Conservation (phyloP, 53 echinoderm and acorn worm genomes). For the Paracentrotus lividus region DNA sequence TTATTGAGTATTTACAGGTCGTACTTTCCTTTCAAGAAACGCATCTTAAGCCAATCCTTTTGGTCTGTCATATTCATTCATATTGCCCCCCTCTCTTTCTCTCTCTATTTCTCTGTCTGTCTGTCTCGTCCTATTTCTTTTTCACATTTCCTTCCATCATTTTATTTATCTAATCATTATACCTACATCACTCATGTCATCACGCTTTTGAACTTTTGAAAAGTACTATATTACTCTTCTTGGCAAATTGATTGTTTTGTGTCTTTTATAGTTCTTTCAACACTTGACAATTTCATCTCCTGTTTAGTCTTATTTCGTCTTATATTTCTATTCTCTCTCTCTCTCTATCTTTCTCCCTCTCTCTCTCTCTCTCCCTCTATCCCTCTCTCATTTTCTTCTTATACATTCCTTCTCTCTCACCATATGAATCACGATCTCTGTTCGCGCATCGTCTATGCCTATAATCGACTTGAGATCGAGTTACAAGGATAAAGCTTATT, state of each 20-base stretch:
- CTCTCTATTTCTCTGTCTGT: background rate
- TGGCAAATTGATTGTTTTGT: too few species aligned
- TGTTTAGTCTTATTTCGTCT: background rate
- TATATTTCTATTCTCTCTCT: background rate
- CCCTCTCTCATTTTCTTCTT: too few species aligned
- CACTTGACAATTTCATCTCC: too few species aligned
- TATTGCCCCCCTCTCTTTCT: background rate
- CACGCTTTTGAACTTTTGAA: too few species aligned
- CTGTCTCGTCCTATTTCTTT: background rate
- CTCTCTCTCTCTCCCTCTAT: background rate
- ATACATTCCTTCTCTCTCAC: too few species aligned
- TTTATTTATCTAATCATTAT: too few species aligned
- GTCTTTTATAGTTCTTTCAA: background rate
- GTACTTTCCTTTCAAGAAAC: background rate
- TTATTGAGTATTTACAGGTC: background rate
- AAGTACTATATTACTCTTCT: too few species aligned
- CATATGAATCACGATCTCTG: background rate
- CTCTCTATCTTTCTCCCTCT: background rate
- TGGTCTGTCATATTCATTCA: too few species aligned
- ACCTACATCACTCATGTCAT: too few species aligned
- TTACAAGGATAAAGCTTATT: constrained; percentile 62
- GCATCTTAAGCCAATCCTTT: too few species aligned
- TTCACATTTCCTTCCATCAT: background rate
- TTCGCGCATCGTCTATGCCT: background rate
- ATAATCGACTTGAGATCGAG: constrained; percentile 19